Evolutionary conservation across 2,113 vertebrate species (phyloP).

Genomic region (Oreocharis arfaki): DNA sequence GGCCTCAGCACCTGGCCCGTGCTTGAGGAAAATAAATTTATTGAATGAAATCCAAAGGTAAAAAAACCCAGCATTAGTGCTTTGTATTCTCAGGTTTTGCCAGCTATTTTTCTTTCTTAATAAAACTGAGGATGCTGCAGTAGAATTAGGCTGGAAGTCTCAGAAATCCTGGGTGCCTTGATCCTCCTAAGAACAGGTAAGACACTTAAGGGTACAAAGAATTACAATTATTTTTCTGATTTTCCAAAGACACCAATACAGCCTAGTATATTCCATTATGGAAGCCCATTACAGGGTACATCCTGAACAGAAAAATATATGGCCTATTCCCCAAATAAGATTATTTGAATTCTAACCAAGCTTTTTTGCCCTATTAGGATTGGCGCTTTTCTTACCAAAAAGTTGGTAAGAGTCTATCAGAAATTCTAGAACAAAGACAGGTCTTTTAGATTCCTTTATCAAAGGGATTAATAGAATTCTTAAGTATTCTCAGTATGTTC

Average conservation of each 20-base stretch:
- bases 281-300: neutral
- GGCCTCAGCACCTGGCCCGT: slow-evolving; percentile 7
- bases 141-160: neutral
- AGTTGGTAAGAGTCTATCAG: neutral
- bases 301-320: neutral
- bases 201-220: neutral
- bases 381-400: neutral
- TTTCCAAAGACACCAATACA: neutral
- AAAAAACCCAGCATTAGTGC: neutral
- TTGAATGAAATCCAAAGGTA: slow-evolving; percentile 2
- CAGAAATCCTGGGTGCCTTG: neutral
- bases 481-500: neutral
- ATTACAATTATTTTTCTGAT: neutral
- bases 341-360: neutral
- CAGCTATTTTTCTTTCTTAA: neutral
- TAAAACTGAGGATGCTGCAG: neutral
- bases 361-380: accelerated
- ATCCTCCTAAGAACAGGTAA: neutral
- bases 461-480: neutral
- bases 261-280: neutral
- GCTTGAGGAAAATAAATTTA: slow-evolving; percentile 27
- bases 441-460: neutral
- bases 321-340: neutral
- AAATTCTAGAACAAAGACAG: neutral
- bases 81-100: neutral